phyloP scores from a whole-genome alignment of 2,888 invertebrate species.

The Papilio demoleus region DNA sequence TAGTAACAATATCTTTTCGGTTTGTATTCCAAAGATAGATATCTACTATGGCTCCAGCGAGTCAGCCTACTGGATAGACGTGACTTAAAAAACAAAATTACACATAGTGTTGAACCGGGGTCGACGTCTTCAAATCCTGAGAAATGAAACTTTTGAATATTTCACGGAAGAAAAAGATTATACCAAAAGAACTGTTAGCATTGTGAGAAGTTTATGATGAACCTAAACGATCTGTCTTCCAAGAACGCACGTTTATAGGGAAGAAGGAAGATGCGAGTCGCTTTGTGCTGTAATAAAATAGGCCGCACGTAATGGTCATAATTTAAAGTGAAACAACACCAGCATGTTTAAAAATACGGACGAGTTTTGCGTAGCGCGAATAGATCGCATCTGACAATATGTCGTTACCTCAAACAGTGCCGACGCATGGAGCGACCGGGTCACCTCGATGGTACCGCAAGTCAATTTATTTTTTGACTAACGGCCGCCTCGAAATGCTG shows the following conservation, averaged over 20 bases:
- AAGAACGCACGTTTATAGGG: slow-evolving; percentile 43
- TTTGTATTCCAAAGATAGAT: slow-evolving; percentile 41
- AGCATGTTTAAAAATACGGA: slow-evolving; percentile 24
- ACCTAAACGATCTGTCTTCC: slow-evolving; percentile 40
- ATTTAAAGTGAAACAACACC: slow-evolving; percentile 25
- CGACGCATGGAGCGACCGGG: slow-evolving; percentile 65
- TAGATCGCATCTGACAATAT: slow-evolving; percentile 49
- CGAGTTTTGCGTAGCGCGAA: slow-evolving; percentile 38
- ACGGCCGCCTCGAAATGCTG: slow-evolving; percentile 48
- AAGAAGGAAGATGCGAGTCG: slow-evolving; percentile 31
- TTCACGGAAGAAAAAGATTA: slow-evolving; percentile 57
- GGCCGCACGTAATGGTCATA: slow-evolving; percentile 14
- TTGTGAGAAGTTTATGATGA: slow-evolving; percentile 40
- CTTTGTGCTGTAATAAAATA: slow-evolving; percentile 22
- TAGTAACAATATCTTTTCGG: slow-evolving; percentile 16
- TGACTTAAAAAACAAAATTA: slow-evolving; percentile 63
- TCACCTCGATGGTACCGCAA: slow-evolving; percentile 63
- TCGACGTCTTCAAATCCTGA: slow-evolving; percentile 63
- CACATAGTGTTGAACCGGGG: slow-evolving; percentile 63
- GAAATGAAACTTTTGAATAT: slow-evolving; percentile 58
- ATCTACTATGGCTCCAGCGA: slow-evolving; percentile 51
- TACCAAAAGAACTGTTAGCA: slow-evolving; percentile 49
- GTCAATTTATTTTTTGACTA: slow-evolving; percentile 54
- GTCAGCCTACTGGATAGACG: slow-evolving; percentile 50
- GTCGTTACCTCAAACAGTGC: slow-evolving; percentile 51